Percentiles rank a stretch among this genome's conserved stretches.
phyloP scores from a whole-genome alignment of 2,113 vertebrate species.

The Eretmochelys imbricata region DNA sequence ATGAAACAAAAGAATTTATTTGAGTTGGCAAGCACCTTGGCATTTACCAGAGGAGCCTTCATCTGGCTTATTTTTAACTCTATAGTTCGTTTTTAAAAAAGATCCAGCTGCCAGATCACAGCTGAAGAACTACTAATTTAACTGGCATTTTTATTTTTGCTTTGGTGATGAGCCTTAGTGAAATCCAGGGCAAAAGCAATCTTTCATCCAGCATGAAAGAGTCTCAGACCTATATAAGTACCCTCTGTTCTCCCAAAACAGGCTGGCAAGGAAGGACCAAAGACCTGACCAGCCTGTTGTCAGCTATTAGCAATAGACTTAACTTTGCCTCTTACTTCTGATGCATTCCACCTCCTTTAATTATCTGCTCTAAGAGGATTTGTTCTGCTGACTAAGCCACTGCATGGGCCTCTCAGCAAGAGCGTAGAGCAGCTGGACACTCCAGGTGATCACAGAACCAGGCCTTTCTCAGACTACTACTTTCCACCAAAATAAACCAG shows the following conservation, averaged over 20 bases:
- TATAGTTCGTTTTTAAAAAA: slow-evolving; percentile 1
- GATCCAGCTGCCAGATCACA: not conserved
- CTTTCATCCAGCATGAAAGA: not conserved
- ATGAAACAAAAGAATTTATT: not conserved
- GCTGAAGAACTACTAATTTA: not conserved
- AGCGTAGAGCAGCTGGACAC: accelerated
- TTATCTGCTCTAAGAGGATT: accelerated
- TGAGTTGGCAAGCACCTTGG: not conserved
- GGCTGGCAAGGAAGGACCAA: not conserved
- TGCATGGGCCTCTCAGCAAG: not conserved
- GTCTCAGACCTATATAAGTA: accelerated
- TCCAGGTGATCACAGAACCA: accelerated
- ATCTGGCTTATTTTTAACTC: not conserved
- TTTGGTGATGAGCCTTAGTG: not conserved
- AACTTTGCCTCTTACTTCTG: accelerated
- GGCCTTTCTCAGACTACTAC: accelerated
- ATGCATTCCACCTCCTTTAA: not conserved
- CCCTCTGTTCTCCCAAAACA: accelerated
- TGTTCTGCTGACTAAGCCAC: accelerated
- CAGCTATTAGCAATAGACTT: not conserved
- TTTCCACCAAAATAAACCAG: not conserved
- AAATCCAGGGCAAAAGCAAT: not conserved
- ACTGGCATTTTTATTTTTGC: not conserved
- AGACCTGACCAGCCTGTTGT: not conserved
- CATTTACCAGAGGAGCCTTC: not conserved